These are phyloP conservation scores for Lasius fuliginosus DNA, from an alignment of 2,888 invertebrate genomes.

Conservation along the genomic window DNA sequence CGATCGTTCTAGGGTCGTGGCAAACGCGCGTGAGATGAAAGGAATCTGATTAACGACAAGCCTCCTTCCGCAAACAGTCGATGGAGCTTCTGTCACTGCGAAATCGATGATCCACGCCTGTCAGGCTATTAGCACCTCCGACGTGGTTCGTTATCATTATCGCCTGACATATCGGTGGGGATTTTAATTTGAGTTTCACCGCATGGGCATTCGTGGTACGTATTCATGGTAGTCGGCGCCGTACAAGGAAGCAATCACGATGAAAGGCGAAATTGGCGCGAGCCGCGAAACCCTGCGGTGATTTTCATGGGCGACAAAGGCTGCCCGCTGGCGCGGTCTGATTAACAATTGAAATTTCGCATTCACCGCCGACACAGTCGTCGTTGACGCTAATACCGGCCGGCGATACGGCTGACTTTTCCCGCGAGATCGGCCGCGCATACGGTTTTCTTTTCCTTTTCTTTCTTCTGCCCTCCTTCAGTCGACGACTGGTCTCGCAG, in stretches of 20 bases:
- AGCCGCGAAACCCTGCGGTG: constrained; percentile 69
- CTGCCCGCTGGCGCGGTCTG: constrained; percentile 52
- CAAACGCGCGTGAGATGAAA: constrained; percentile 34
- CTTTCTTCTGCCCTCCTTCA: background rate
- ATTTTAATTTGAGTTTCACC: constrained; percentile 77
- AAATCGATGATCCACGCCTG: constrained; percentile 76
- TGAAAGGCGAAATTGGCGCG: constrained; percentile 75
- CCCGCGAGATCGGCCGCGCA: constrained; percentile 22
- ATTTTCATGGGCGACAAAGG: constrained; percentile 63
- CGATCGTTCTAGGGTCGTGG: constrained; percentile 24
- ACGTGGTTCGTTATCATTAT: constrained; percentile 76
- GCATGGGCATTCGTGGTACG: constrained; percentile 63
- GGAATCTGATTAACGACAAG: constrained; percentile 59
- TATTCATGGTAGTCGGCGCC: constrained; percentile 46
- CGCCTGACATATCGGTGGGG: constrained; percentile 63
- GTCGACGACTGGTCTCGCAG: background rate
- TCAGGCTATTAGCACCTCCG: constrained; percentile 74
- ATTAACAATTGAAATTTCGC: constrained; percentile 66
- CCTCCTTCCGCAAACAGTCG: constrained; percentile 56
- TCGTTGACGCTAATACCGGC: constrained; percentile 31
- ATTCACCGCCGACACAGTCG: constrained; percentile 14
- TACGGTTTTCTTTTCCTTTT: background rate
- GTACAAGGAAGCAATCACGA: constrained; percentile 79
- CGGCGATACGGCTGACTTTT: constrained; percentile 34
- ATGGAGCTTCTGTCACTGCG: constrained; percentile 57